Evolutionary conservation across 2,888 invertebrate genomes (phyloP).

Genomic region (Andrena dorsata): DNA sequence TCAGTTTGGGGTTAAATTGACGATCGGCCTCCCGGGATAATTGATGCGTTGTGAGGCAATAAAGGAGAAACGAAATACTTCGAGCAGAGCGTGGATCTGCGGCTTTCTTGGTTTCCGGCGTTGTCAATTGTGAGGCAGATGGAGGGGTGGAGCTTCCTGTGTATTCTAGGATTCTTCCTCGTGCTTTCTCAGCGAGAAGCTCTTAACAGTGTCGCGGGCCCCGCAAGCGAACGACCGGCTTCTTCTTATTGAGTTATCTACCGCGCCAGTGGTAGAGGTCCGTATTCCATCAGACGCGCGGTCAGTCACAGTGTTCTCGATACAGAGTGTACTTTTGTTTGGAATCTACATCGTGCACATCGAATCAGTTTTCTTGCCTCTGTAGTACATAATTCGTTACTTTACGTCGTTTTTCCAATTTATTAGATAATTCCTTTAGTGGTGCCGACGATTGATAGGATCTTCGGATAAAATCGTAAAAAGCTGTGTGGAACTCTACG

Average conservation of each 20-base stretch:
- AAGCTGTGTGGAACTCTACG: not conserved
- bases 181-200: not conserved
- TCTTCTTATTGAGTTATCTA: not conserved
- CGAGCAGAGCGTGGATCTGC: too few relatives aligned
- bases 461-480: not conserved
- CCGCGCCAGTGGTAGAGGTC: conserved; percentile 1
- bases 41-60: not conserved
- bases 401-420: too few relatives aligned
- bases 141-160: too few relatives aligned
- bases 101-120: too few relatives aligned
- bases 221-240: too few relatives aligned
- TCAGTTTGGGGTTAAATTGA: not conserved
- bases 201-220: not conserved
- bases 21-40: conserved; percentile 16
- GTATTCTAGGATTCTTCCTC: not conserved
- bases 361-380: not conserved
- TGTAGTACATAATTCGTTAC: too few relatives aligned
- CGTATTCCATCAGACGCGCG: conserved; percentile 8
- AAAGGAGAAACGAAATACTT: too few relatives aligned
- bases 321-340: too few relatives aligned
- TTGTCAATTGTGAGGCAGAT: too few relatives aligned
- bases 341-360: not conserved
- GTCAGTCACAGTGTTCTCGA: not conserved
- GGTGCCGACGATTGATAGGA: not conserved
- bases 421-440: too few relatives aligned